These are phyloP conservation scores for Alosa sapidissima DNA, from an alignment of 2,797 vertebrate species.

Conservation along the genomic window DNA sequence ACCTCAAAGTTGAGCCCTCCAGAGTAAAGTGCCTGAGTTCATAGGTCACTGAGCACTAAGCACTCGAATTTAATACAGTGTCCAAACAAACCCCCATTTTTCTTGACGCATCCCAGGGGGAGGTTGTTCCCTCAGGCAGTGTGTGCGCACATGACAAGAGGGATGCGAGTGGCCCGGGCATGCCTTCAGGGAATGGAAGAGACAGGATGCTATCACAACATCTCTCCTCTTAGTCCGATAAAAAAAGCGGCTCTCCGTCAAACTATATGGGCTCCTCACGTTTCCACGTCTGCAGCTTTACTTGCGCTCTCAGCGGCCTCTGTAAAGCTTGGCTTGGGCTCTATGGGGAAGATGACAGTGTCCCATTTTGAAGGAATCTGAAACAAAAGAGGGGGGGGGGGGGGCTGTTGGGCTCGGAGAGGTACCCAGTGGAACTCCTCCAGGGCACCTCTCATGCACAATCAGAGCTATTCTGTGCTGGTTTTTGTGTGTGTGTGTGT, in stretches of 20 bases:
- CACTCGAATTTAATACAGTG: constrained; percentile 19
- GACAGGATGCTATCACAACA: constrained; percentile 24
- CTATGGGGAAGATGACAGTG: constrained; percentile 19
- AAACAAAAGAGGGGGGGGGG: constrained; percentile 41
- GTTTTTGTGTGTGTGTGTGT: background rate
- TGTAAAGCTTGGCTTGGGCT: background rate
- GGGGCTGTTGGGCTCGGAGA: constrained; percentile 59
- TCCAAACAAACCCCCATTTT: constrained; percentile 22
- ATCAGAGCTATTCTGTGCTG: background rate
- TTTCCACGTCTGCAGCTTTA: background rate
- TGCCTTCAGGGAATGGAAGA: constrained; percentile 33
- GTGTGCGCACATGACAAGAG: background rate
- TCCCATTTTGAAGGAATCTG: constrained; percentile 26
- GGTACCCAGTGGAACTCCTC: constrained; percentile 52
- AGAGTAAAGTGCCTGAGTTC: constrained; percentile 19
- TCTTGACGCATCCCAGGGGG: constrained; percentile 13
- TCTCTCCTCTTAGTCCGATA: background rate
- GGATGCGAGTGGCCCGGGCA: constrained; percentile 2
- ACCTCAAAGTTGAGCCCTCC: constrained; percentile 18
- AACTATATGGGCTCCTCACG: background rate
- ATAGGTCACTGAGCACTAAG: constrained; percentile 24
- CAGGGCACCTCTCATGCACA: background rate
- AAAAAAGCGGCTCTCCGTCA: background rate
- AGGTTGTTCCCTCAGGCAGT: background rate
- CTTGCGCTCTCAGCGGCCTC: background rate